Evolutionary conservation across 2,797 vertebrate genomes (phyloP).

Genomic region (Selene dorsalis): DNA sequence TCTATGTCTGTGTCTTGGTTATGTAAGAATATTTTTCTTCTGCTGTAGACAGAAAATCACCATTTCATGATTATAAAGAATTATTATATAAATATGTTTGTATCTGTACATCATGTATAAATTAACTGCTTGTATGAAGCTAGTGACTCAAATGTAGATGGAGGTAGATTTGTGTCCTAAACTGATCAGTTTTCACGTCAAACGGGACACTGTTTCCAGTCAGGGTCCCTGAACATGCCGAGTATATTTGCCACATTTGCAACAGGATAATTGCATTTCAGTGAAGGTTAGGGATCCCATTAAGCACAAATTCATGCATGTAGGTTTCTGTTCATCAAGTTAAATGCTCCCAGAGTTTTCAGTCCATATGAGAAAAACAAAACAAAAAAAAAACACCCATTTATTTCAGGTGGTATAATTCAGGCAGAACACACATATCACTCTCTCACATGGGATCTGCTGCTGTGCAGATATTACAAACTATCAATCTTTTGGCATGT

Average conservation of each 20-base stretch:
- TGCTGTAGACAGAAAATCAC: background rate
- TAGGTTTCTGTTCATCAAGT: slow-evolving; percentile 51
- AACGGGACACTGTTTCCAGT: slow-evolving; percentile 3
- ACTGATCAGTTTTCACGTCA: background rate
- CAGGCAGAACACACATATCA: slow-evolving; percentile 4
- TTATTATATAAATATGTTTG: background rate
- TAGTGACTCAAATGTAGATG: background rate
- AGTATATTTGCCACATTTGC: slow-evolving; percentile 52
- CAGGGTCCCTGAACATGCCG: slow-evolving; percentile 16
- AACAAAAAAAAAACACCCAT: slow-evolving; percentile 32
- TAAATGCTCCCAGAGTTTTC: slow-evolving; percentile 52
- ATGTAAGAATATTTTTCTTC: background rate
- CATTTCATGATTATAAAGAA: background rate
- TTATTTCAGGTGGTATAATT: slow-evolving; percentile 28
- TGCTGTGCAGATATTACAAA: slow-evolving; percentile 1
- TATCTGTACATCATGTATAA: background rate
- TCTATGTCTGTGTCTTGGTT: background rate
- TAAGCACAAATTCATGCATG: slow-evolving; percentile 47
- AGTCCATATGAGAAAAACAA: slow-evolving; percentile 26
- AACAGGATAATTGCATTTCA: slow-evolving; percentile 60
- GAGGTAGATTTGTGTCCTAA: background rate
- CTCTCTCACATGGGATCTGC: background rate
- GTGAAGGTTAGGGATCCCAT: slow-evolving; percentile 57
- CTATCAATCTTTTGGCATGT: slow-evolving; percentile 8
- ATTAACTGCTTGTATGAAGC: background rate